phyloP scores from a whole-genome alignment of 1,140 invertebrate species.

The Heliconius eleuchia region DNA sequence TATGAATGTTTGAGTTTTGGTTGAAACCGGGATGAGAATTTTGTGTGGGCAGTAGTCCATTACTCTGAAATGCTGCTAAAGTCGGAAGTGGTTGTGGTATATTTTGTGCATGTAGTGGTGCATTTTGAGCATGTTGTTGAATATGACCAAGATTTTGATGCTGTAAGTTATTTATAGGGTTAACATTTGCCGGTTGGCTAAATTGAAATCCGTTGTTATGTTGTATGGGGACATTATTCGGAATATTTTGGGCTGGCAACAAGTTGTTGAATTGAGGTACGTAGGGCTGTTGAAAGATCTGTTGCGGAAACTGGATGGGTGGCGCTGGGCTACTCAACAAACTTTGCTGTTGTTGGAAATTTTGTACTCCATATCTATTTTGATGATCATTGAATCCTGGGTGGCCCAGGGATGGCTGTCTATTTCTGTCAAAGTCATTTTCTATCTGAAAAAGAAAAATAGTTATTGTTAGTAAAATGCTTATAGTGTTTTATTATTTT shows the following conservation, averaged over 20 bases:
- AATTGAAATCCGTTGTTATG: constrained; percentile 64
- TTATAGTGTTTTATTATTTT: no score
- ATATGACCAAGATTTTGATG: constrained; percentile 60
- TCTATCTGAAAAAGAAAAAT: constrained; percentile 69
- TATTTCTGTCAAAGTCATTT: constrained; percentile 75
- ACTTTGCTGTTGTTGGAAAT: constrained; percentile 56
- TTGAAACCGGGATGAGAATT: constrained; percentile 53
- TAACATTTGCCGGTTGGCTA: constrained; percentile 49
- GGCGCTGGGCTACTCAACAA: constrained; percentile 54
- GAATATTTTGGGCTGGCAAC: constrained; percentile 56
- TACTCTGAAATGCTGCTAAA: constrained; percentile 59
- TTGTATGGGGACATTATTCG: constrained; percentile 51
- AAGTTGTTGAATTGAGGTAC: constrained; percentile 68
- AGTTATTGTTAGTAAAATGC: neutral
- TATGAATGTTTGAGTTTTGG: constrained; percentile 52
- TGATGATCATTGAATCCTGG: constrained; percentile 72
- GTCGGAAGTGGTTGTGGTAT: constrained; percentile 61
- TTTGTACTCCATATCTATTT: constrained; percentile 72
- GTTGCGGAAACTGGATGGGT: constrained; percentile 61
- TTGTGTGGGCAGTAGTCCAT: constrained; percentile 50
- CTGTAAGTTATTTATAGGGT: constrained; percentile 56
- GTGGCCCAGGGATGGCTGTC: constrained; percentile 59
- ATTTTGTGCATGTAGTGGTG: constrained; percentile 61
- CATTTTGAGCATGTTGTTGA: constrained; percentile 61
- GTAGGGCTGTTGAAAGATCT: constrained; percentile 62